A percentile compares a stretch with the other conserved stretches of the same genome.
phyloP scores from a whole-genome alignment of 2,113 vertebrate species.

The Sciurus niger region DNA sequence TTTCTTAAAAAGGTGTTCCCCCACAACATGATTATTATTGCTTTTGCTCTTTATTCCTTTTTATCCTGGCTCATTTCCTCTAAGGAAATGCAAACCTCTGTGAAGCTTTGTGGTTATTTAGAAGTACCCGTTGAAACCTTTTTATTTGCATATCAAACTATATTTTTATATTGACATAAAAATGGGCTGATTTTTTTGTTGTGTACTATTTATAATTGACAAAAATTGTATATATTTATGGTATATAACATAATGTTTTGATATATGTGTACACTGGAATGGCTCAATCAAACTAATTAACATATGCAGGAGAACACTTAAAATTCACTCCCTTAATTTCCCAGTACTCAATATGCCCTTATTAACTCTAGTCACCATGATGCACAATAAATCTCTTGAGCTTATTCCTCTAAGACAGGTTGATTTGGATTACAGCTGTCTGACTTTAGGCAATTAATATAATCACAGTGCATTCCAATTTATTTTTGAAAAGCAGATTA shows the following conservation, averaged over 20 bases:
- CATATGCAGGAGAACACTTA: not conserved
- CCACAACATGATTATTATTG: not conserved
- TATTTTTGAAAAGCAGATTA: slow-evolving; percentile 47
- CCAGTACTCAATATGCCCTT: not conserved
- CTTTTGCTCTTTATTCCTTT: slow-evolving; percentile 33
- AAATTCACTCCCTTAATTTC: not conserved
- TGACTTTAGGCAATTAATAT: not conserved
- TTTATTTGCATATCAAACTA: slow-evolving; percentile 40
- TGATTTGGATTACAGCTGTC: slow-evolving; percentile 14
- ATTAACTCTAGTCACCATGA: not conserved
- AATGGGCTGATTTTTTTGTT: not conserved
- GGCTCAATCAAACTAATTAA: not conserved
- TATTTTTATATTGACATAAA: slow-evolving; percentile 63
- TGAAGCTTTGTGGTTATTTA: slow-evolving; percentile 51
- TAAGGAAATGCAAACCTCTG: not conserved
- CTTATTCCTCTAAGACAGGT: not conserved
- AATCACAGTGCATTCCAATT: not conserved
- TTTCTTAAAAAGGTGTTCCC: slow-evolving; percentile 29
- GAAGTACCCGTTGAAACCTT: not conserved
- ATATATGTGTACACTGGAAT: not conserved
- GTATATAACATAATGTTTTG: not conserved
- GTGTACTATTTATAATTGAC: not conserved
- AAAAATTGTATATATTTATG: not conserved
- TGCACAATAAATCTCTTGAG: not conserved
- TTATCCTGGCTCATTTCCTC: slow-evolving; percentile 39